Evolutionary conservation across 1,140 invertebrate species (phyloP).

Genomic region (roundworm (Caenorhabditis elegans)): DNA sequence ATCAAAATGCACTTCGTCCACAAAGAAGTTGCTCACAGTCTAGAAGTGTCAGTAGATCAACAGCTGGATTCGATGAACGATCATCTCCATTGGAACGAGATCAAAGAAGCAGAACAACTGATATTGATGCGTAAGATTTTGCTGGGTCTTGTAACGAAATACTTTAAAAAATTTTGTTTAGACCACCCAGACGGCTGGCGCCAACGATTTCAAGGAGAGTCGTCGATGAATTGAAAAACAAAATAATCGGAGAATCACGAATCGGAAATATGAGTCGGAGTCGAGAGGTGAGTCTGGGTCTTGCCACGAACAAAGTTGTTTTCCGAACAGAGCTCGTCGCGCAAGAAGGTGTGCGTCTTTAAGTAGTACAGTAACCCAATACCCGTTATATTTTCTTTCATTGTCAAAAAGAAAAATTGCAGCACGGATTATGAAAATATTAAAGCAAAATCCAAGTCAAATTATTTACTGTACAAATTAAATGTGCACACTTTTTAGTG

Average conservation of each 20-base stretch:
- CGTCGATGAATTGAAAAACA: constrained; percentile 37
- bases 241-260: constrained; percentile 6
- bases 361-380: too few species aligned
- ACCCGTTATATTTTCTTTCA: too few species aligned
- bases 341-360: too few species aligned
- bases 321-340: too few species aligned
- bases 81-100: background rate
- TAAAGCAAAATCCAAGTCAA: too few species aligned
- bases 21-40: background rate
- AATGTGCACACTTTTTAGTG: too few species aligned
- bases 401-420: too few species aligned
- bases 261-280: background rate
- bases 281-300: background rate
- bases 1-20: background rate
- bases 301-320: too few species aligned
- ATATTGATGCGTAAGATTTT: background rate
- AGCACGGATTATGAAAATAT: too few species aligned
- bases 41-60: background rate
- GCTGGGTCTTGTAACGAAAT: background rate
- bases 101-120: background rate
- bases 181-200: background rate
- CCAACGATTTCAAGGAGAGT: constrained; percentile 17
- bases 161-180: background rate
- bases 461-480: too few species aligned
- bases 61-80: constrained; percentile 11